Evolutionary conservation across 2,113 vertebrate species (phyloP).

Genomic region (Lutjanus erythropterus): DNA sequence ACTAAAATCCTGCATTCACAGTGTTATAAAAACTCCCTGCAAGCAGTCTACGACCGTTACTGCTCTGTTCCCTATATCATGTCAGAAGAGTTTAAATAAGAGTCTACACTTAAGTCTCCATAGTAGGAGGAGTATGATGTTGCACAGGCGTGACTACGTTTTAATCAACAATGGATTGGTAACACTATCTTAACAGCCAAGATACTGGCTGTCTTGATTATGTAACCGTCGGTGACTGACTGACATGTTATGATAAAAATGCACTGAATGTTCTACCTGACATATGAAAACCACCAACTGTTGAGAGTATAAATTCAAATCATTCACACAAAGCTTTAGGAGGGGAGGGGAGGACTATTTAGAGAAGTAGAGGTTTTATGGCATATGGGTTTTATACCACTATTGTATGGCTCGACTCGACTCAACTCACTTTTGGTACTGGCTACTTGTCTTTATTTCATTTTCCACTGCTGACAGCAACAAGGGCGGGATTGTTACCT

Average conservation of each 20-base stretch:
- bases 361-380: constrained; percentile 56
- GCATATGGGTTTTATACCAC: too few species aligned
- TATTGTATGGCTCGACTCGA: too few species aligned
- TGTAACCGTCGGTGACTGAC: constrained; percentile 61
- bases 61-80: not conserved
- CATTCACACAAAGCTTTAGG: constrained; percentile 48
- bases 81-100: constrained; percentile 24
- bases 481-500: too few species aligned
- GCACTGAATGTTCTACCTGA: constrained; percentile 34
- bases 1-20: constrained; percentile 29
- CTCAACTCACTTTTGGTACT: too few species aligned
- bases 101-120: not conserved
- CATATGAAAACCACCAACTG: constrained; percentile 51
- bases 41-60: constrained; percentile 3
- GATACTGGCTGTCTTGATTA: constrained; percentile 64
- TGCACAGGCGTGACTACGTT: constrained; percentile 42
- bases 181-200: constrained; percentile 70
- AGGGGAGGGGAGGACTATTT: constrained; percentile 63
- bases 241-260: constrained; percentile 60
- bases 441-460: too few species aligned
- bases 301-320: constrained; percentile 52
- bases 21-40: not conserved
- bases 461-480: too few species aligned
- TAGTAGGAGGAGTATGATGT: not conserved
- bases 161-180: constrained; percentile 57